Conservation (phyloP, 1,140 invertebrate species). For the Holcopasites calliopsidis region DNA sequence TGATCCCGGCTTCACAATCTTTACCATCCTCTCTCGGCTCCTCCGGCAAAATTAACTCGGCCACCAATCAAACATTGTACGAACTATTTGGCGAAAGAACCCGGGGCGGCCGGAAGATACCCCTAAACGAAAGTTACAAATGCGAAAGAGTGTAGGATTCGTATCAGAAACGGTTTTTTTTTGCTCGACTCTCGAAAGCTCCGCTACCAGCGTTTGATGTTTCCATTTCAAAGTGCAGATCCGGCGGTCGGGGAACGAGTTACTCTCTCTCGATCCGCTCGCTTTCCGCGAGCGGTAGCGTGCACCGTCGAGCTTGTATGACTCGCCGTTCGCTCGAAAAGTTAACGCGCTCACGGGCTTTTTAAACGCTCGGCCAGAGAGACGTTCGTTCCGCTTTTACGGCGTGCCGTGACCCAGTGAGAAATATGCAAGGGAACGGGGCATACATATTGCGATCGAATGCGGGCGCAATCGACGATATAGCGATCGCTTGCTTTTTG, state of each 20-base stretch:
- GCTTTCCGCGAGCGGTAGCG: not conserved
- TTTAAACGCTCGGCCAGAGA: conserved; percentile 4
- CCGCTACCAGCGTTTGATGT: conserved; percentile 13
- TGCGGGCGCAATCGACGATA: no score
- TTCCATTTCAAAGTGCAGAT: not conserved
- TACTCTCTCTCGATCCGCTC: not conserved
- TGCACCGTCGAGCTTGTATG: not conserved
- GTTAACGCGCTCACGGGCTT: not conserved
- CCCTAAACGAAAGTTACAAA: conserved; percentile 4
- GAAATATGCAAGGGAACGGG: not conserved
- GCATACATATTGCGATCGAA: not conserved
- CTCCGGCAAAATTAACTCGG: not conserved
- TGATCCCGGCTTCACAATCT: no score
- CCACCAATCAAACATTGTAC: not conserved
- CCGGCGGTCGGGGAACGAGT: not conserved
- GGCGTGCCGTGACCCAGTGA: conserved; percentile 16
- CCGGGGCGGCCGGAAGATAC: not conserved
- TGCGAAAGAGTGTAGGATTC: not conserved
- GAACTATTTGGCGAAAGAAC: not conserved
- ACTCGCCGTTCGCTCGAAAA: conserved; percentile 9
- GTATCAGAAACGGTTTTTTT: not conserved
- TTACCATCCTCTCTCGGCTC: no score
- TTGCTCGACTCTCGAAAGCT: not conserved
- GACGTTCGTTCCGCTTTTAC: conserved; percentile 13
- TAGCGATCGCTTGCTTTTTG: not conserved